Evolutionary conservation across 2,888 invertebrate species (phyloP).

Genomic region (Stenichneumon culpator): DNA sequence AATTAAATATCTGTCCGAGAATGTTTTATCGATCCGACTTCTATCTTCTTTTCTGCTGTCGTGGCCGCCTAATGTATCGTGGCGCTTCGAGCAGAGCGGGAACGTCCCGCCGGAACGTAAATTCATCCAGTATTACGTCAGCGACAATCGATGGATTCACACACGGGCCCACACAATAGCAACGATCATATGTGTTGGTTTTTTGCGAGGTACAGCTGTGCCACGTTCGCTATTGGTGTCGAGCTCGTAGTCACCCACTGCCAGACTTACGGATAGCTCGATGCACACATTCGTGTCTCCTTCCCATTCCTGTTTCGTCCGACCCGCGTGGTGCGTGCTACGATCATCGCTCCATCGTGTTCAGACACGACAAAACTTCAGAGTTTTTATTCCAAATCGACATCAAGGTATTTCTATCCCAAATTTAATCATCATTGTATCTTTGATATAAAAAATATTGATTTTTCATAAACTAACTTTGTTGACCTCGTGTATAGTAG

Average conservation of each 20-base stretch:
- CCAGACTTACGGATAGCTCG: neutral
- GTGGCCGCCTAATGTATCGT: neutral
- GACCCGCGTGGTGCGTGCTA: neutral
- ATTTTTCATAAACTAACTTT: neutral
- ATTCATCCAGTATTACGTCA: constrained; percentile 40
- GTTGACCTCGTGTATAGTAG: neutral
- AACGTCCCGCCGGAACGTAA: constrained; percentile 16
- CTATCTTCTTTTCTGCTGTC: neutral
- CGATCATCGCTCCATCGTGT: neutral
- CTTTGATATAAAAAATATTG: neutral
- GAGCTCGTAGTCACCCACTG: constrained; percentile 30
- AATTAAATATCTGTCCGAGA: neutral
- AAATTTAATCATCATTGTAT: neutral
- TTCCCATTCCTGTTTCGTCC: constrained; percentile 8
- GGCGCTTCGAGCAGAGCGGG: neutral
- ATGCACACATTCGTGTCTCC: neutral
- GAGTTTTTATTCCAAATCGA: neutral
- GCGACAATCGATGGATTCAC: constrained; percentile 7
- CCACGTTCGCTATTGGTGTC: constrained; percentile 44
- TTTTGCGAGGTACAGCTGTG: constrained; percentile 6
- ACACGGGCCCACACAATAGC: neutral
- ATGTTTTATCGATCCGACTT: constrained; percentile 42
- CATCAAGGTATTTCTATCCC: neutral
- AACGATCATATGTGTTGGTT: neutral
- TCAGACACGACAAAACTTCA: neutral